Percentiles rank a stretch among this genome's conserved stretches.
These are phyloP conservation scores for Pseudochaenichthys georgianus DNA, from an alignment of 2,797 vertebrate species.

Conservation along the genomic window DNA sequence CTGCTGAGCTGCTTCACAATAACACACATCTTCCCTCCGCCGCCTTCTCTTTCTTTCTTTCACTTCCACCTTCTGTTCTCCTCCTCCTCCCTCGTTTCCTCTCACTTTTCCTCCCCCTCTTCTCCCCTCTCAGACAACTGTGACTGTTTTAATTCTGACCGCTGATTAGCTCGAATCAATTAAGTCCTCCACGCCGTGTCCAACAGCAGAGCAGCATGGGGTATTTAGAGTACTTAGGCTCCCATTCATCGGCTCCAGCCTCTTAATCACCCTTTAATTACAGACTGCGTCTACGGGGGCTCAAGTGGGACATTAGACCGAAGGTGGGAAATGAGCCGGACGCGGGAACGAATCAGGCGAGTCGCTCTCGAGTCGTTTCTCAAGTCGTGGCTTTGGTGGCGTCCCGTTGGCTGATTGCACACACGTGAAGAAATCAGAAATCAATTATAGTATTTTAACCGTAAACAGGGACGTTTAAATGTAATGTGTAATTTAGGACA, in stretches of 20 bases:
- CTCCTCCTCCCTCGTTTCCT: constrained; percentile 37
- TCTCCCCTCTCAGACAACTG: constrained; percentile 79
- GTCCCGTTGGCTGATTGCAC: constrained; percentile 35
- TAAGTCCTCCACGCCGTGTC: constrained; percentile 81
- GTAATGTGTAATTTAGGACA: too few relatives aligned
- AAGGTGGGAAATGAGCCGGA: constrained; percentile 34
- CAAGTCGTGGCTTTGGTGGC: background rate
- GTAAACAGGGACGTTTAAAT: background rate
- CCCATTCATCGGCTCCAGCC: constrained; percentile 81
- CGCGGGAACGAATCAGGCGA: constrained; percentile 36
- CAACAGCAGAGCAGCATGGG: constrained; percentile 82
- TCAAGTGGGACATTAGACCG: constrained; percentile 71
- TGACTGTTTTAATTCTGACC: constrained; percentile 88
- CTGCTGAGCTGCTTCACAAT: constrained; percentile 77
- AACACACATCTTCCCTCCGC: constrained; percentile 66
- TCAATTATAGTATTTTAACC: background rate
- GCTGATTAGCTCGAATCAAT: constrained; percentile 86
- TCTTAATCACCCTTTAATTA: constrained; percentile 89
- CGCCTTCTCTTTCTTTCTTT: constrained; percentile 35
- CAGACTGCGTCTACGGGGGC: constrained; percentile 73
- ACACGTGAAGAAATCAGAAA: constrained; percentile 1
- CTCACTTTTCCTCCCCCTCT: constrained; percentile 28
- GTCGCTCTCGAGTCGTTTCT: background rate
- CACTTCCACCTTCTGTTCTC: constrained; percentile 48
- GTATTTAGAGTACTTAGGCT: constrained; percentile 83